These are phyloP conservation scores for Craniophora ligustri DNA, from an alignment of 2,888 invertebrate genomes.

Conservation along the genomic window DNA sequence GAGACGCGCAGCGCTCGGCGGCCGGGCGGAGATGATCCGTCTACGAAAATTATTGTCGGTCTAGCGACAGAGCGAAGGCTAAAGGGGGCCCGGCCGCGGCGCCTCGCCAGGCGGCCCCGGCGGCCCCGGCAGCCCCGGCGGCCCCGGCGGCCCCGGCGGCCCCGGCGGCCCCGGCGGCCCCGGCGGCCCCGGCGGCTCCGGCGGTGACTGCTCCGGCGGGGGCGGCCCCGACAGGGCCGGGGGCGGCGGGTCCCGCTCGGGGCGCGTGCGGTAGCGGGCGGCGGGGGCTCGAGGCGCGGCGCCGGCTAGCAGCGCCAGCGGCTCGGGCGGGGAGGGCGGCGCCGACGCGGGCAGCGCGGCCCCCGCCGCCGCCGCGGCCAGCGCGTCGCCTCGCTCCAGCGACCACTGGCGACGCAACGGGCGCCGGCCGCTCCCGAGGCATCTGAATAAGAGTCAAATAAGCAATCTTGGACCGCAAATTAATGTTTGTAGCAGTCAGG, in stretches of 20 bases:
- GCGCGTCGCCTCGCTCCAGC: conserved; percentile 77
- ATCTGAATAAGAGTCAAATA: conserved; percentile 28
- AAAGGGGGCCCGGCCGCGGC: conserved; percentile 40
- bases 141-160: conserved; percentile 23
- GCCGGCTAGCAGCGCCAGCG: conserved; percentile 51
- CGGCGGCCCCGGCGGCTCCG: conserved; percentile 29
- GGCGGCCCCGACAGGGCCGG: too few species aligned
- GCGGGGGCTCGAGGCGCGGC: conserved; percentile 47
- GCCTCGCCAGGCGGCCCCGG: conserved; percentile 14
- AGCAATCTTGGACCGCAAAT: too few species aligned
- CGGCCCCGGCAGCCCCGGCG: conserved; percentile 29
- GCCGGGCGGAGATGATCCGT: conserved; percentile 38
- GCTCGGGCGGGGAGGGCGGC: conserved; percentile 46
- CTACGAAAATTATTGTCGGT: conserved; percentile 82
- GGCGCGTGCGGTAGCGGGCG: conserved; percentile 68
- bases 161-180: conserved; percentile 26
- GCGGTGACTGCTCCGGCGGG: conserved; percentile 21
- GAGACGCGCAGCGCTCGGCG: conserved; percentile 11
- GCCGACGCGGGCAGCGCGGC: conserved; percentile 28
- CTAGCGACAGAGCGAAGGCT: conserved; percentile 42
- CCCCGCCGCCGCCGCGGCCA: conserved; percentile 69
- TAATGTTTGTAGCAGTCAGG: not conserved
- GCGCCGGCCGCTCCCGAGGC: conserved; percentile 62
- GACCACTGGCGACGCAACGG: conserved; percentile 80
- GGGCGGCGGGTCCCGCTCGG: conserved; percentile 57